These are phyloP conservation scores for Ctenodactylus gundi DNA, from an alignment of 2,113 vertebrate genomes.

Conservation along the genomic window DNA sequence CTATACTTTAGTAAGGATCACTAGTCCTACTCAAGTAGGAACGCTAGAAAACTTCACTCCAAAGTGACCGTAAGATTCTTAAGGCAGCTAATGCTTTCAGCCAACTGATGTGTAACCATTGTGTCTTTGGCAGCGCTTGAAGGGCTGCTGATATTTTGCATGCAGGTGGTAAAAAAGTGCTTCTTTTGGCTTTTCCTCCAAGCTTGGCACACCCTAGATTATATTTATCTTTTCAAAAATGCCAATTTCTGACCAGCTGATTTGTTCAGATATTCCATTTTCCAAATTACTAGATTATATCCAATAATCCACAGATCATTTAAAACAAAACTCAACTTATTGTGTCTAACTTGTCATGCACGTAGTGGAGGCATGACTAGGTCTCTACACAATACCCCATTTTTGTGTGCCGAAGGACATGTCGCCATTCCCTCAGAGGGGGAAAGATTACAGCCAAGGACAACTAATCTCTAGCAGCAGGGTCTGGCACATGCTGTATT, in stretches of 20 bases:
- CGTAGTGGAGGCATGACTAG: neutral
- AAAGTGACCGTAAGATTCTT: constrained; percentile 30
- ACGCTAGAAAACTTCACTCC: constrained; percentile 33
- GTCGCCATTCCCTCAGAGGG: constrained; percentile 57
- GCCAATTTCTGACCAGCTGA: neutral
- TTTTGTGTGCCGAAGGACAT: constrained; percentile 74
- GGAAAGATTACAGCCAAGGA: constrained; percentile 32
- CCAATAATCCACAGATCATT: constrained; percentile 10
- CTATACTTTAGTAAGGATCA: constrained; percentile 22
- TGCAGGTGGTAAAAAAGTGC: too few relatives aligned
- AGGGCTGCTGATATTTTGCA: neutral
- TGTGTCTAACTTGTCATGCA: neutral
- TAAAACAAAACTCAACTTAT: neutral
- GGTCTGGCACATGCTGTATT: neutral
- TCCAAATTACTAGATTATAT: neutral
- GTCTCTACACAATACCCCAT: neutral
- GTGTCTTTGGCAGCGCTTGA: neutral
- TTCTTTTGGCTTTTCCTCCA: neutral
- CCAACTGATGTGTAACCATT: neutral
- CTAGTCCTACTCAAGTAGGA: neutral
- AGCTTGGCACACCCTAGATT: too few relatives aligned
- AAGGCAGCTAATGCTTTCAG: neutral
- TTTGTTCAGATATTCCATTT: neutral
- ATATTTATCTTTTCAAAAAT: constrained; percentile 30
- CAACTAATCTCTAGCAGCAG: constrained; percentile 55